Evolutionary conservation across 2,888 invertebrate genomes (phyloP), one percentile per base, ranked within the genome.

Genomic region (Maniola hyperantus): DNA sequence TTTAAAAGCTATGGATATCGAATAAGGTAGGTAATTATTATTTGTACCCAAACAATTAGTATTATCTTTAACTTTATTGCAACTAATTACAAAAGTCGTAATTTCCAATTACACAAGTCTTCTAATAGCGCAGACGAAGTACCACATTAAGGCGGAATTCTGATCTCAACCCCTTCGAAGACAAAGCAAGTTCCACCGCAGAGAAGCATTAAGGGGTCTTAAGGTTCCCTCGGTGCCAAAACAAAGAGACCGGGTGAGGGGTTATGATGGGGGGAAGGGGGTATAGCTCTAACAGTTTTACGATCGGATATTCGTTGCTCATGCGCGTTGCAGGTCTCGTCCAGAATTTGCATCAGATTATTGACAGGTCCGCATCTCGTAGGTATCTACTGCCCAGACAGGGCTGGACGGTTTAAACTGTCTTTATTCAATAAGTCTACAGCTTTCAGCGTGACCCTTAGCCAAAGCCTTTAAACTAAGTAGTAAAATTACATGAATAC

Each of bases 141-240:
- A 66, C 51, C 68, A 64, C 64, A 71, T 71, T 64, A 71, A 54
- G 61, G 50, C 64, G 61, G 63, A 64, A 68, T 70, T 68, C 46
- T 36, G 68, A 66, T 66, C 63, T 70, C 76, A 87, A 88, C 88
- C 88, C 88, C 86, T 73, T 87, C 81, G 73, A 67, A 74, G 73
- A 72, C 70, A 73, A 70, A 61, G 69, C 65, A 69, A 70, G 68
- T 69, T 69, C 67, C 68, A 83, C 85, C 86, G 79, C 86, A 85
- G 84, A 85, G 84, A 82, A 81, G 84, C 83, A 88, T 91, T 89
- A 91, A 89, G 80, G 85, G 89, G 89, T 87, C 88, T 91, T 90
- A 91, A 83, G 88, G 84, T 86, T 87, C 81, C 85, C 85, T 83
- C 67, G 80, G 78, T 79, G 81, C 86, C 89, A 84, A 89, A 91